phyloP scores from a whole-genome alignment of 2,888 invertebrate genomes.

The Luffia ferchaultella region DNA sequence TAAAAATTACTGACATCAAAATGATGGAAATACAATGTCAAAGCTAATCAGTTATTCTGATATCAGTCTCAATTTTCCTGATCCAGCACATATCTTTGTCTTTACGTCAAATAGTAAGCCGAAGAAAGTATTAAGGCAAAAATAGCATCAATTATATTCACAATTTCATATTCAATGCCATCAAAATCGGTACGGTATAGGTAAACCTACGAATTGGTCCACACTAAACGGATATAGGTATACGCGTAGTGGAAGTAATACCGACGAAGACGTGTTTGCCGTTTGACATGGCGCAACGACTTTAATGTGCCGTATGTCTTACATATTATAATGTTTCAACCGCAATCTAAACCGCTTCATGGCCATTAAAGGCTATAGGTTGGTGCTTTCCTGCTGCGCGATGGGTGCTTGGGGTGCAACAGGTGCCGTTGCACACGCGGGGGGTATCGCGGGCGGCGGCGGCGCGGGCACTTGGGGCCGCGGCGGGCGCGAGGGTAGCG shows the following conservation, averaged over 20 bases:
- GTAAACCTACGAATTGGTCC: too few relatives aligned
- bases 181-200: too few relatives aligned
- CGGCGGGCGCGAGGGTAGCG: constrained; percentile 30
- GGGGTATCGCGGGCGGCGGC: constrained; percentile 26
- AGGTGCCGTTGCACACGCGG: constrained; percentile 3
- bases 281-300: too few relatives aligned
- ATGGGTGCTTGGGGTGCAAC: background rate
- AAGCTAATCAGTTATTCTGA: background rate
- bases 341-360: too few relatives aligned
- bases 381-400: background rate
- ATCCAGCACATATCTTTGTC: background rate
- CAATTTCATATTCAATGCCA: too few relatives aligned
- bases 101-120: background rate
- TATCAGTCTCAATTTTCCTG: background rate
- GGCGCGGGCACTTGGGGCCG: constrained; percentile 22
- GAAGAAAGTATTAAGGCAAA: background rate
- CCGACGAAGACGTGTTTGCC: too few relatives aligned
- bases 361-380: background rate
- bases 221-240: too few relatives aligned
- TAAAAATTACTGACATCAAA: too few relatives aligned
- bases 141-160: background rate
- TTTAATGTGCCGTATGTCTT: too few relatives aligned
- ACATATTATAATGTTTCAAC: too few relatives aligned
- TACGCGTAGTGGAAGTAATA: too few relatives aligned
- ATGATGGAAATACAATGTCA: background rate